Evolutionary conservation across 1,140 invertebrate genomes (phyloP), one percentile per base, ranked within the genome.

Genomic region (Pogonognathellus flavescens): DNA sequence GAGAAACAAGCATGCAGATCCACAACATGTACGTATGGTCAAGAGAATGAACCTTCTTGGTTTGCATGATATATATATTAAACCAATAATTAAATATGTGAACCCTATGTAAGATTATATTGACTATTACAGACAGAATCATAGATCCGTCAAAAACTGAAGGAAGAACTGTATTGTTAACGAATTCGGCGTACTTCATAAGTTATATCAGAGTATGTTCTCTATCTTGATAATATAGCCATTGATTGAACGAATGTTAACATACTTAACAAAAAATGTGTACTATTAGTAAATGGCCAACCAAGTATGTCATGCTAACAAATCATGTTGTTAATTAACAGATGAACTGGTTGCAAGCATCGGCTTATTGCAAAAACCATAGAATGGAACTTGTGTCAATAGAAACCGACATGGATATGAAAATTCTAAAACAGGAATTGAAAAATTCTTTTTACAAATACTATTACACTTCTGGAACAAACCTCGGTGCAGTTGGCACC

Each of bases 381-480:
- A n/a, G n/a, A 50, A 76, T 76, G 70, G 31, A 76, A 20, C 70
- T 76, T 50, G 14, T 76, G 8, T 76, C 70, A n/a, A 49, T 76
- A n/a, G 70, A 76, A 50, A 76, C 70, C 49, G 0, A 7, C 9
- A 49, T n/a, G 14, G 70, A 76, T 76, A 14, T 49, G n/a, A 31
- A 50, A 7, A n/a, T 76, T 49, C 11, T 76, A 13, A 9, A 49
- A 18, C 6, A 49, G 9, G 41, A 49, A 76, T 20, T 76, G 0
- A 41, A 18, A 50, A 10, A 16, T 50, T 50, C 70, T 9, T 2
- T 1, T 14, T 0, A 18, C 41, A 76, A n/a, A n/a, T 76, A 49
- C 31, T 41, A 41, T 41, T 76, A n/a, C 25, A 76, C 70, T 18
- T 76, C 70, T 7, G 70, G 70, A 6, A 76, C 41, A 0, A 76